Conservation (phyloP, 2,113 vertebrate genomes). For the Microcebus tavaratra region DNA sequence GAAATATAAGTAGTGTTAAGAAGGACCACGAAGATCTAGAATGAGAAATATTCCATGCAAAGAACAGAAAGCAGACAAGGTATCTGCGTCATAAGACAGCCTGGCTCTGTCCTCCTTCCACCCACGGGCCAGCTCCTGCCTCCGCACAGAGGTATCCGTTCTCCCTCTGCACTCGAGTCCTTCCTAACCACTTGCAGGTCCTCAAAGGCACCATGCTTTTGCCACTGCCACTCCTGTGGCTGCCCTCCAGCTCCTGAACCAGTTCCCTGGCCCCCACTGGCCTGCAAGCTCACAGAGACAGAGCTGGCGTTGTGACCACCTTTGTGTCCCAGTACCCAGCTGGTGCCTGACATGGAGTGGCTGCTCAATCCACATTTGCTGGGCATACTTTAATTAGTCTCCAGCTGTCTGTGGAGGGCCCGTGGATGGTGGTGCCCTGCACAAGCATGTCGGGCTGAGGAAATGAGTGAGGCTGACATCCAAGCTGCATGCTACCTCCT, state of each 20-base stretch:
- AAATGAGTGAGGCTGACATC: not conserved
- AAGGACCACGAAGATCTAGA: not conserved
- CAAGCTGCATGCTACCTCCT: not conserved
- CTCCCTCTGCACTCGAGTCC: not conserved
- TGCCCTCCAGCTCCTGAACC: not conserved
- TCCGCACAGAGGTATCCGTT: not conserved
- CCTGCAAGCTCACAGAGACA: not conserved
- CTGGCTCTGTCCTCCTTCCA: not conserved
- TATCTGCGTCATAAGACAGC: not conserved
- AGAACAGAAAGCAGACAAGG: constrained; percentile 25
- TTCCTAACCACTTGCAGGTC: not conserved
- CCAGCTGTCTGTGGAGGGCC: not conserved
- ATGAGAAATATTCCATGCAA: not conserved
- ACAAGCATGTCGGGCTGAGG: not conserved
- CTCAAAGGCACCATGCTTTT: not conserved
- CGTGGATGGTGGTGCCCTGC: not conserved
- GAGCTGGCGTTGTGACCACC: not conserved
- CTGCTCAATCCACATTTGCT: not conserved
- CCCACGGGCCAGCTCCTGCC: not conserved
- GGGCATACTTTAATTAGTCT: not conserved
- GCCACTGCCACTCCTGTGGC: rapidly evolving
- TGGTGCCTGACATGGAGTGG: not conserved
- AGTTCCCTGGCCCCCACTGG: not conserved
- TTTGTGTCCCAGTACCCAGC: not conserved
- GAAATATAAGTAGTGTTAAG: constrained; percentile 13